These are phyloP conservation scores for Trissoscelio sp. DNA, from an alignment of 2,888 invertebrate species.

Conservation along the genomic window DNA sequence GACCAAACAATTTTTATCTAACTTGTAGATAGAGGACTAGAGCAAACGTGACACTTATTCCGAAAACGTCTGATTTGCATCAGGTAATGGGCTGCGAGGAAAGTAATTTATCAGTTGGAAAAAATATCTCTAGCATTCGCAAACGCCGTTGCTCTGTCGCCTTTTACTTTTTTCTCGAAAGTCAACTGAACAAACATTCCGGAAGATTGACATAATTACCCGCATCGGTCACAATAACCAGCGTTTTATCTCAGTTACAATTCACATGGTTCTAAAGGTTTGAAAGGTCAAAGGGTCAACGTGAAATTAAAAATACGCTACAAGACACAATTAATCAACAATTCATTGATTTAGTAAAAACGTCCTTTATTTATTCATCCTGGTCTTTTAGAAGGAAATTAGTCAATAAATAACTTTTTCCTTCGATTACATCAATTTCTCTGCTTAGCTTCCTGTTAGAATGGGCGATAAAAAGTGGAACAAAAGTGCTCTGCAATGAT, in stretches of 20 bases:
- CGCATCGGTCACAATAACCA: neutral
- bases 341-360: too few relatives aligned
- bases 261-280: neutral
- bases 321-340: too few relatives aligned
- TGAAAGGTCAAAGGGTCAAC: too few relatives aligned
- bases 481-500: conserved; percentile 14
- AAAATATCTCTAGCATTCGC: neutral
- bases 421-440: neutral
- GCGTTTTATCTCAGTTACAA: neutral
- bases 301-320: neutral
- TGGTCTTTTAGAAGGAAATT: neutral
- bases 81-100: conserved; percentile 9
- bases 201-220: conserved; percentile 18
- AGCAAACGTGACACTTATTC: conserved; percentile 1
- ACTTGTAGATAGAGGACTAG: neutral
- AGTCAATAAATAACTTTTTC: too few relatives aligned
- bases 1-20: neutral
- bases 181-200: neutral
- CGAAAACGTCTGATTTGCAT: conserved; percentile 19
- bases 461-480: conserved; percentile 7
- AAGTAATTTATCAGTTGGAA: conserved; percentile 22
- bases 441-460: conserved; percentile 10
- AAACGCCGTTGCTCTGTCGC: neutral
- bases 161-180: conserved; percentile 16
- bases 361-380: neutral